Evolutionary conservation across 2,113 vertebrate species (phyloP), one percentile per base, ranked within the genome.

Genomic region (Tichodroma muraria): DNA sequence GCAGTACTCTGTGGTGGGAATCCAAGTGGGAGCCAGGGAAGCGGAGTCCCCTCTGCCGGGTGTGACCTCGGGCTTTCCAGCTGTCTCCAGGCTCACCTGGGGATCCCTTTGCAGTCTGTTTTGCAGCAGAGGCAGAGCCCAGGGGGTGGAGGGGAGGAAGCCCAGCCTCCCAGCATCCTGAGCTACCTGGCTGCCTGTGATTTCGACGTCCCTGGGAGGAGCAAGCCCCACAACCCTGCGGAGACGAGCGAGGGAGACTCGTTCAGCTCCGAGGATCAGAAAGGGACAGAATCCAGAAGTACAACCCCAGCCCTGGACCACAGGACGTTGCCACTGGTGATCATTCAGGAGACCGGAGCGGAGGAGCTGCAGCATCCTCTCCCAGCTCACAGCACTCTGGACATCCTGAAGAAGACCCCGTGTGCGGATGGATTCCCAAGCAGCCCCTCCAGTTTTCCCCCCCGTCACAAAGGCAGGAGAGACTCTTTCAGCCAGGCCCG

Each of bases 131-230:
- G 94, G 77, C 97, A 97, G 88, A 97, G 96, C 68, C 85, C 75
- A 7, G 49, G 97, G 97, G 31, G 95, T 24, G 85, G 69, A 9
- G 97, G 94, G 5, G 96, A 97, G n/a, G 94, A 98, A 70, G 93
- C 97, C 63, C 97, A 80, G 94, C 98, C 98, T 28, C 94, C 98
- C 71, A 98, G 98, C 76, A 97, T 99, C 80, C 96, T 98, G 94
- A 98, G 98, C 97, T 99, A 98, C 96, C 88, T 99, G 96, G 98
- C 98, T 5, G 96, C 98, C 90, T 97, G 97, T 1, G 98, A 96
- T n/a, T 97, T 98, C 7, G 81, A 61, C 28, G 97, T 28, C 3
- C 91, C 27, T 31, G 92, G 94, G 87, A 95, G 89, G 92, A 97
- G 56, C 94, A 97, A 25, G 76, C 80, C 92, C 75, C 96, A 73